Evolutionary conservation across 2,888 invertebrate species (phyloP).

Genomic region (Hypomecis punctinalis): DNA sequence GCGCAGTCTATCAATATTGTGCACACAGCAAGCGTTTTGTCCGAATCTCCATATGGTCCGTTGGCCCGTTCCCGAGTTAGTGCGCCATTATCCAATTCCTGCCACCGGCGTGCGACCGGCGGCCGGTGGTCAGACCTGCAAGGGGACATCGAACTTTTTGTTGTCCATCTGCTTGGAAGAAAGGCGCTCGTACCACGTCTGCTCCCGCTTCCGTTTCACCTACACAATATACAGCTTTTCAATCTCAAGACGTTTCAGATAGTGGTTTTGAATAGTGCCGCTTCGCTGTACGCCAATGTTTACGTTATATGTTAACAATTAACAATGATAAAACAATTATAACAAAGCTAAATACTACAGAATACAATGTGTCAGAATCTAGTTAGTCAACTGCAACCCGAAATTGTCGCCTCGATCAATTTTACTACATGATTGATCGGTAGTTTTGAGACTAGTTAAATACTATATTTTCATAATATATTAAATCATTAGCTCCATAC

Average conservation of each 20-base stretch:
- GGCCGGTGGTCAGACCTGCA: slow-evolving; percentile 67
- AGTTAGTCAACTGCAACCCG: no score
- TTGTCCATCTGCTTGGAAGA: slow-evolving; percentile 63
- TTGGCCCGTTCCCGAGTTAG: slow-evolving; percentile 43
- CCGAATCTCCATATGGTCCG: background rate
- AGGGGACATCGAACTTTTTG: slow-evolving; percentile 63
- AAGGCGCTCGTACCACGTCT: slow-evolving; percentile 79
- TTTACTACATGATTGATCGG: no score
- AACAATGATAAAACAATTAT: no score
- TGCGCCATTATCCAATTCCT: slow-evolving; percentile 42
- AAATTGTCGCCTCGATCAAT: no score
- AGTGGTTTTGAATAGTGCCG: background rate
- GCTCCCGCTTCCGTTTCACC: slow-evolving; percentile 70
- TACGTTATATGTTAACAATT: no score
- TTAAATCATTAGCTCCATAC: no score
- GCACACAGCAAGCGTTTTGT: slow-evolving; percentile 1
- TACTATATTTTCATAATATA: no score
- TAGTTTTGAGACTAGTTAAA: no score
- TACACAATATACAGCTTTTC: slow-evolving; percentile 47
- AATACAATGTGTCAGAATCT: no score
- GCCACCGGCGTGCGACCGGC: background rate
- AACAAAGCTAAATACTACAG: no score
- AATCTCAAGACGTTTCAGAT: background rate
- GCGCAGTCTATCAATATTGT: slow-evolving; percentile 11
- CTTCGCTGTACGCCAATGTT: background rate